Evolutionary conservation across 2,797 vertebrate species (phyloP), one percentile per base, ranked within the genome.

Genomic region (Sebastes iracundus): DNA sequence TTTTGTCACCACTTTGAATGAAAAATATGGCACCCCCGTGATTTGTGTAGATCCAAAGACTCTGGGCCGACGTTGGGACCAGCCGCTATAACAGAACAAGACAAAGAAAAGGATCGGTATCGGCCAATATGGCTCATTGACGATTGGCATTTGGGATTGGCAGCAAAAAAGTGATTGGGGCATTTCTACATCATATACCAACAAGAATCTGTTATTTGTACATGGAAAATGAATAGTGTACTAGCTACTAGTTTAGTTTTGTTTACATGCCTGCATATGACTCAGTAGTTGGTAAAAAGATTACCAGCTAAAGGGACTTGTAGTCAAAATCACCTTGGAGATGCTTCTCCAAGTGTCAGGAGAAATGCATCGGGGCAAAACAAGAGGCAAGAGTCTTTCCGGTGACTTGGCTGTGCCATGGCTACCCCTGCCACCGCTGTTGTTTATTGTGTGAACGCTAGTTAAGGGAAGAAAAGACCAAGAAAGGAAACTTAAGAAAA

Each of bases 361-460:
- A 14, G 42, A 69, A 81, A 83, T 79, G 18, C 3, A 27, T 0
- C 8, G 8, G 14, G n/a, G 23, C 0, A 5, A 61, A 77, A 27
- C 1, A 10, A 64, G 53, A 63, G 11, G 5, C 32, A 27, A 10
- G n/a, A 79, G 73, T 85, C 28, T 87, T 79, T 16, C 33, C n/a
- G 7, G 32, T 35, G 60, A 61, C 69, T 79, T 58, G 23, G 61
- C 60, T 16, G 30, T 74, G 73, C 63, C 82, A 72, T 81, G 71
- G 61, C 61, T 76, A 83, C 75, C 23, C 3, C 67, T 62, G 64
- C 66, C 62, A 30, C 32, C 55, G 52, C 73, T 42, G 71, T 63
- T 65, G 65, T 87, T 92, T 77, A 78, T 81, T 32, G 75, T 82
- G 67, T 63, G 66, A 84, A 75, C 7, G 10, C 9, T 1, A 70